phyloP scores from a whole-genome alignment of 2,113 vertebrate genomes.

The Globicephala melas region DNA sequence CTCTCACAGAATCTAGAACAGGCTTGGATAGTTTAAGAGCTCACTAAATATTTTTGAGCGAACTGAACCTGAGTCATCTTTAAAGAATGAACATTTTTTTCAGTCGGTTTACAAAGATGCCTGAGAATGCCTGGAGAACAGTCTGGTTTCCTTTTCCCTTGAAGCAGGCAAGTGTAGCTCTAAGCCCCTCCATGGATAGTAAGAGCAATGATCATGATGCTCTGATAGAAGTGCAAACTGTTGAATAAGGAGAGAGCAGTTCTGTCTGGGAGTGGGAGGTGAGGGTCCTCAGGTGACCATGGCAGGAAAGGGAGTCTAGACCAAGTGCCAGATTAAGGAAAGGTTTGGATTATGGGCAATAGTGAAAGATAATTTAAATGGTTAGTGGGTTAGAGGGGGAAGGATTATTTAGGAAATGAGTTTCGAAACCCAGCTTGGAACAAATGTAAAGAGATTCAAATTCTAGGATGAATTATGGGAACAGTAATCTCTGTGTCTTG shows the following conservation, averaged over 20 bases:
- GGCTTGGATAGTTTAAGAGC: not conserved
- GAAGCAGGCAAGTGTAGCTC: not conserved
- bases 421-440: not conserved
- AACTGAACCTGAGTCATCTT: not conserved
- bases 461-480: not conserved
- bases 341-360: not conserved
- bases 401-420: not conserved
- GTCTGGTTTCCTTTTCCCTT: not conserved
- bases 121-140: not conserved
- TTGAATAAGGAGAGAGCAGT: not conserved
- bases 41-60: not conserved
- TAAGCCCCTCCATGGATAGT: fast-evolving
- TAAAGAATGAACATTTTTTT: not conserved
- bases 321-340: not conserved
- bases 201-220: not conserved
- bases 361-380: not conserved
- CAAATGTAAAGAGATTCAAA: not conserved
- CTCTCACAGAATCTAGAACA: not conserved
- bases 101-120: not conserved
- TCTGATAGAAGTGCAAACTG: not conserved
- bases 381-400: not conserved
- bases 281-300: too few species aligned
- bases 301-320: not conserved
- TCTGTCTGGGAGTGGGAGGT: not conserved
- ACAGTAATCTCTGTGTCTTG: not conserved